Evolutionary conservation across 2,113 vertebrate genomes (phyloP).

Genomic region (Triplophysa siluroides): DNA sequence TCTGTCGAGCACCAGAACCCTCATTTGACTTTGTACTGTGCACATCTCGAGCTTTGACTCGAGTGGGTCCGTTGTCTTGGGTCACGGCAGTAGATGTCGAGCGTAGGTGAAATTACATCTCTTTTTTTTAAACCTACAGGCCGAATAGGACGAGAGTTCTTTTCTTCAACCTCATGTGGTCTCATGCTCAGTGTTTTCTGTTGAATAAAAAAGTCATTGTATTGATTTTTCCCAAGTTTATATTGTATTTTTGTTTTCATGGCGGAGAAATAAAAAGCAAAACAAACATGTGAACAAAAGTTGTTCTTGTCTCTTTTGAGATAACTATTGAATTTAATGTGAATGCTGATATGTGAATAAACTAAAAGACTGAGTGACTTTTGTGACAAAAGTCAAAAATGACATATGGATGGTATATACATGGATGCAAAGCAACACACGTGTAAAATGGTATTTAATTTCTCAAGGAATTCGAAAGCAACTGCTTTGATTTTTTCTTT

Average conservation of each 20-base stretch:
- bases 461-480: too few relatives aligned
- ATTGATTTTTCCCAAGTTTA: conserved; percentile 75
- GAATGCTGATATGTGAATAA: too few relatives aligned
- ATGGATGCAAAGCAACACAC: too few relatives aligned
- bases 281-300: conserved; percentile 43
- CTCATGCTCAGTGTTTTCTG: conserved; percentile 67
- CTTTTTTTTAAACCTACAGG: conserved; percentile 59
- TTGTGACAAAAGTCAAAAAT: too few relatives aligned
- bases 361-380: too few relatives aligned
- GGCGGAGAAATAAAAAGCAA: conserved; percentile 70
- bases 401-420: too few relatives aligned
- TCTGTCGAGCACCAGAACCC: conserved; percentile 56
- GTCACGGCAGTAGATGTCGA: conserved; percentile 49
- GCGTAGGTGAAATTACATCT: conserved; percentile 58
- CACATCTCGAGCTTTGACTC: conserved; percentile 55
- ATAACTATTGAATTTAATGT: too few relatives aligned
- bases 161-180: conserved; percentile 51
- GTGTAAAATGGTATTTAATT: too few relatives aligned
- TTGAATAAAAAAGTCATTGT: conserved; percentile 64
- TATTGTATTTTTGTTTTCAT: conserved; percentile 76
- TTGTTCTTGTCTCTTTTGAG: background rate
- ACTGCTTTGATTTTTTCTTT: too few relatives aligned
- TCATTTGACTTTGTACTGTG: conserved; percentile 64
- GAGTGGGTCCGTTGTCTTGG: conserved; percentile 59
- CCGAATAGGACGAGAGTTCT: conserved; percentile 60